phyloP scores from a whole-genome alignment of 2,113 vertebrate genomes.

The Campylorhamphus procurvoides region DNA sequence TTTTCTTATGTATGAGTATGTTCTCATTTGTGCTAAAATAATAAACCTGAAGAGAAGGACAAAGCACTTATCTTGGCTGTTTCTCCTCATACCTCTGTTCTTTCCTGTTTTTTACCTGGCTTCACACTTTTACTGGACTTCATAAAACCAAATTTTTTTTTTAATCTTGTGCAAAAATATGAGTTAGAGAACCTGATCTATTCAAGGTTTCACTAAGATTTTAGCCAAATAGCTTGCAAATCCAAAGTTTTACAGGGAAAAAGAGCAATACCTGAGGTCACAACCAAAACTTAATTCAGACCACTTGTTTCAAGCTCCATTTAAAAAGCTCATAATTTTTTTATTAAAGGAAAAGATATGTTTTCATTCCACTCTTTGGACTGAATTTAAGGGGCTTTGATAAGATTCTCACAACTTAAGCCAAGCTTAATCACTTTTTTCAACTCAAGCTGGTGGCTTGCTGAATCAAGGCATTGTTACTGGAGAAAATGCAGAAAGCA shows the following conservation, averaged over 20 bases:
- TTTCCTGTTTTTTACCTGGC: not conserved
- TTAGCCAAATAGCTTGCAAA: constrained; percentile 54
- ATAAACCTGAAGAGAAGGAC: not conserved
- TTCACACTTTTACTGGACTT: not conserved
- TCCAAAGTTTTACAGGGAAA: constrained; percentile 46
- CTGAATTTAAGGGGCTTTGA: constrained; percentile 59
- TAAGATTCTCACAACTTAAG: constrained; percentile 57
- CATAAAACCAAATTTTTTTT: not conserved
- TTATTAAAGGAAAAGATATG: constrained; percentile 56
- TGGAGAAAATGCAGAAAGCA: constrained; percentile 57
- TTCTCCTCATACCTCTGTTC: not conserved
- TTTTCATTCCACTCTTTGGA: constrained; percentile 61
- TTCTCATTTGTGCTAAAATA: not conserved
- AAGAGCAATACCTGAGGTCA: constrained; percentile 52
- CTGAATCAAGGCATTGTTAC: constrained; percentile 66
- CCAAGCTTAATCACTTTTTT: constrained; percentile 61
- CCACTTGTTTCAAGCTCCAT: constrained; percentile 64
- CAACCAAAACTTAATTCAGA: constrained; percentile 67
- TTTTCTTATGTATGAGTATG: not conserved
- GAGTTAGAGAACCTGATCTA: constrained; percentile 21
- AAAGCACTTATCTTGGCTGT: not conserved
- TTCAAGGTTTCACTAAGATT: constrained; percentile 52
- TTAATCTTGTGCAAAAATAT: not conserved
- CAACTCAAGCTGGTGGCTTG: constrained; percentile 25
- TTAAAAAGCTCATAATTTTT: constrained; percentile 66